phyloP scores from a whole-genome alignment of 2,797 vertebrate genomes.

The Moxostoma hubbsi region DNA sequence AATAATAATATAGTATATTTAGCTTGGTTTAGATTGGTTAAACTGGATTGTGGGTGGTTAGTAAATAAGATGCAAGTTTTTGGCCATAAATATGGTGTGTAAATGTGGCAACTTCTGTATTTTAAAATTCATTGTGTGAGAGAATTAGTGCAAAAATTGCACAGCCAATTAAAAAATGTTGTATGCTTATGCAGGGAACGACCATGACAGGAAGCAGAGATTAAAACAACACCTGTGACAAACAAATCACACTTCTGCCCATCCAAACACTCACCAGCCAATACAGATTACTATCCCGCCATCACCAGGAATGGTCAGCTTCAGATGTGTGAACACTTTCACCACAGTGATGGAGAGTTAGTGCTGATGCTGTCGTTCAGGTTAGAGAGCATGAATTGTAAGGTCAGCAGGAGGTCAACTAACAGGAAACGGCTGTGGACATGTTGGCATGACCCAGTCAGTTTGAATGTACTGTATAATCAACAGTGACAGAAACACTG shows the following conservation, averaged over 20 bases:
- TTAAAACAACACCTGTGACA: conserved; percentile 26
- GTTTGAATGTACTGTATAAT: not conserved
- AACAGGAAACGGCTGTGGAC: not conserved
- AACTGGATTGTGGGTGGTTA: too few relatives aligned
- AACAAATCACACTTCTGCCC: conserved; percentile 27
- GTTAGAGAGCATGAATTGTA: conserved; percentile 11
- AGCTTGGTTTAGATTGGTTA: too few relatives aligned
- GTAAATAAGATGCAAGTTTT: too few relatives aligned
- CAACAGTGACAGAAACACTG: conserved; percentile 8
- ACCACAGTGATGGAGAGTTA: not conserved
- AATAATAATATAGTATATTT: too few relatives aligned
- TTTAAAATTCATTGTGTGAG: too few relatives aligned
- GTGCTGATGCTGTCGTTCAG: not conserved
- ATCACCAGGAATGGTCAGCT: conserved; percentile 1
- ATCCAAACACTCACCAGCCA: conserved; percentile 21
- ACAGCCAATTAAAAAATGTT: not conserved
- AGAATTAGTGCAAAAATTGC: not conserved
- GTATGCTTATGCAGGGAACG: not conserved
- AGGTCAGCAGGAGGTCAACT: conserved; percentile 36
- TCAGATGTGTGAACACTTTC: conserved; percentile 43
- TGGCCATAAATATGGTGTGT: too few relatives aligned
- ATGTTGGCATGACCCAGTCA: not conserved
- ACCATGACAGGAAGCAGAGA: conserved; percentile 20
- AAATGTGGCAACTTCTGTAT: too few relatives aligned
- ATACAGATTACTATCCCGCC: not conserved